A percentile compares a stretch with the other conserved stretches of the same genome.
phyloP scores from a whole-genome alignment of 1,140 invertebrate species.

The Drosophila ambigua region DNA sequence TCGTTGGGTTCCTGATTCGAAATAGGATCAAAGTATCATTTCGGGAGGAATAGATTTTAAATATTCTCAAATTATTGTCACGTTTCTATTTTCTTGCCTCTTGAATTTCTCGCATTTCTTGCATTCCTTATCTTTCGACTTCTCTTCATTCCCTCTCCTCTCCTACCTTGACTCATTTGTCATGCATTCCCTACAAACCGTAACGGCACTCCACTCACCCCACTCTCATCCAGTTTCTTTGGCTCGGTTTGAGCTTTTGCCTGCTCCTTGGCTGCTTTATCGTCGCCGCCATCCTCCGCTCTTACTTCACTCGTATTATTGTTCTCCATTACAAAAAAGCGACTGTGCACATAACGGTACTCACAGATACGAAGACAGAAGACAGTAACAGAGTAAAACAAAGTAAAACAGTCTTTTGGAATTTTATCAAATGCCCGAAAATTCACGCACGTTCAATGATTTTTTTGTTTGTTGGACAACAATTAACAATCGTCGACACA shows the following conservation, averaged over 20 bases:
- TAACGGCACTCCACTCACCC: neutral
- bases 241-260: neutral
- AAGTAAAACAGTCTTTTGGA: conserved; percentile 27
- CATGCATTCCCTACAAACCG: no score
- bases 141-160: no score
- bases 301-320: no score
- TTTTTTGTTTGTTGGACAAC: neutral
- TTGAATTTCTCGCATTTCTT: neutral
- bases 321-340: no score
- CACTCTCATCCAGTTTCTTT: conserved; percentile 1
- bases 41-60: no score
- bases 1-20: no score
- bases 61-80: no score
- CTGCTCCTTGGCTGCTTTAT: conserved; percentile 10
- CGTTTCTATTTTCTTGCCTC: no score
- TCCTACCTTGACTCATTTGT: no score
- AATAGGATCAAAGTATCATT: no score
- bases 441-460: conserved; percentile 40
- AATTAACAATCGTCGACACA: conserved; percentile 16
- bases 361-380: conserved; percentile 1
- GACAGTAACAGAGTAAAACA: neutral
- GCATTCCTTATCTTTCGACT: neutral
- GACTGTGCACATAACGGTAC: conserved; percentile 20
- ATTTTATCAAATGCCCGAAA: conserved; percentile 45
- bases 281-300: neutral